Percentiles rank a stretch among this genome's conserved stretches.
phyloP scores from a whole-genome alignment of 2,797 vertebrate species.

The Clarias laeviceps region DNA sequence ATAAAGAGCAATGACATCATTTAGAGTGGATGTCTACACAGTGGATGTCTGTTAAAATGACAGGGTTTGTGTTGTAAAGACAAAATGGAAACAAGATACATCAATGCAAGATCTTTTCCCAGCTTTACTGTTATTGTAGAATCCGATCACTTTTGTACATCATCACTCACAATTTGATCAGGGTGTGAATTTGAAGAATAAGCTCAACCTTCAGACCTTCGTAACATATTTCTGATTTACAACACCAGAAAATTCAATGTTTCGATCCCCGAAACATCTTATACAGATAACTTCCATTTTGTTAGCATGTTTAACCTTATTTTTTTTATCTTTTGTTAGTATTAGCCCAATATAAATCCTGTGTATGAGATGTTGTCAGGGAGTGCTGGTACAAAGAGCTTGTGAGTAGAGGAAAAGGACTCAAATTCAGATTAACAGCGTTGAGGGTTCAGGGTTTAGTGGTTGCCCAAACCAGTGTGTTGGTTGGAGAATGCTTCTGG shows the following conservation, averaged over 20 bases:
- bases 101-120: not conserved
- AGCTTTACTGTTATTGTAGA: not conserved
- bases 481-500: too few relatives aligned
- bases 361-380: too few relatives aligned
- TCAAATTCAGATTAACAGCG: too few relatives aligned
- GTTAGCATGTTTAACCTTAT: too few relatives aligned
- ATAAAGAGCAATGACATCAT: not conserved
- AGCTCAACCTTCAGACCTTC: not conserved
- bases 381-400: too few relatives aligned
- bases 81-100: not conserved
- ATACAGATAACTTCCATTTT: not conserved
- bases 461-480: too few relatives aligned
- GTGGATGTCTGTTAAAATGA: not conserved
- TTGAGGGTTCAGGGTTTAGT: too few relatives aligned
- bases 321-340: too few relatives aligned
- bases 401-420: too few relatives aligned
- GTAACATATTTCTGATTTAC: not conserved
- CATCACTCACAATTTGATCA: not conserved
- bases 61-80: not conserved
- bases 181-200: not conserved
- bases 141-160: not conserved
- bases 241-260: not conserved
- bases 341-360: too few relatives aligned
- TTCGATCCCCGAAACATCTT: not conserved
- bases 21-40: not conserved